Evolutionary conservation across 2,113 vertebrate species (phyloP).

Genomic region (Sula dactylatra): DNA sequence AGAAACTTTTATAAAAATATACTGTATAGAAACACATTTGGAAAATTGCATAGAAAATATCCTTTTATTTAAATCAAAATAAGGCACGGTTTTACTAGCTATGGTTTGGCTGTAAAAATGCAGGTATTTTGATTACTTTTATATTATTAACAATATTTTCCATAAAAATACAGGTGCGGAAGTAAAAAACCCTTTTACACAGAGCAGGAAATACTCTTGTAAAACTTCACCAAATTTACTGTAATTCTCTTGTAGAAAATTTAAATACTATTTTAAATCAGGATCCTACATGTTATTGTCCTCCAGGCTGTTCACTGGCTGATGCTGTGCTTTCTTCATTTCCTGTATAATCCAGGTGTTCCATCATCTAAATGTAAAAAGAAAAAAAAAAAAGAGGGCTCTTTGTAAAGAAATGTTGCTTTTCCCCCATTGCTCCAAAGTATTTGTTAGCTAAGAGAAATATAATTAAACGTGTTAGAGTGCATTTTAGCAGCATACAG

Average conservation of each 20-base stretch:
- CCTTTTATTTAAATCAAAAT: conserved; percentile 71
- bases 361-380: conserved; percentile 70
- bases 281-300: conserved; percentile 36
- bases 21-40: conserved; percentile 64
- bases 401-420: not conserved
- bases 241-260: conserved; percentile 41
- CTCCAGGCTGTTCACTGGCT: conserved; percentile 51
- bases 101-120: conserved; percentile 61
- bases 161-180: conserved; percentile 70
- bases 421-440: not conserved
- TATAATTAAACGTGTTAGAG: conserved; percentile 25
- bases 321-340: conserved; percentile 70
- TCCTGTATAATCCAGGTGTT: conserved; percentile 69
- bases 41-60: conserved; percentile 70
- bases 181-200: conserved; percentile 58
- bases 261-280: not conserved
- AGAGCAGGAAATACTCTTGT: conserved; percentile 42
- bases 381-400: not conserved
- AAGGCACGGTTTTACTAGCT: conserved; percentile 74
- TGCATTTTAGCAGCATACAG: conserved; percentile 31
- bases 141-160: conserved; percentile 48
- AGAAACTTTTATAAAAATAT: conserved; percentile 71
- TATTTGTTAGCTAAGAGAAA: conserved; percentile 52
- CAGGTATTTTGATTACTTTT: conserved; percentile 53
- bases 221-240: conserved; percentile 44